These are phyloP conservation scores for Phainopepla nitens DNA, from an alignment of 2,113 vertebrate species.

Conservation along the genomic window DNA sequence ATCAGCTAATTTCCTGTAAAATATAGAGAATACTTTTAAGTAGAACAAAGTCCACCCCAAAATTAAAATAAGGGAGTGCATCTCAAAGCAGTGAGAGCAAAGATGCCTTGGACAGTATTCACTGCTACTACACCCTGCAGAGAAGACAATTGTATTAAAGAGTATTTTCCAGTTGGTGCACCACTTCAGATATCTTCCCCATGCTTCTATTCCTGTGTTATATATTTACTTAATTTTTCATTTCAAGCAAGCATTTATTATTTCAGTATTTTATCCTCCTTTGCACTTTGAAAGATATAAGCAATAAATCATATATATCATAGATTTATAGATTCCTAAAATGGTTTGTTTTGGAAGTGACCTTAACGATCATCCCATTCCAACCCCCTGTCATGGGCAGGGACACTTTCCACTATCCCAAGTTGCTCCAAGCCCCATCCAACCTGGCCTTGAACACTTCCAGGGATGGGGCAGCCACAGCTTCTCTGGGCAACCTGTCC, in stretches of 20 bases:
- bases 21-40: not conserved
- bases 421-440: not conserved
- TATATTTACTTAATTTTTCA: not conserved
- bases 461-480: not conserved
- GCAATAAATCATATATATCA: not conserved
- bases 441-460: not conserved
- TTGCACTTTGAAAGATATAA: not conserved
- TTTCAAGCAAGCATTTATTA: not conserved
- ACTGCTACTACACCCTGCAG: not conserved
- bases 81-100: not conserved
- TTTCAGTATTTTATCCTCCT: not conserved
- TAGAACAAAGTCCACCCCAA: not conserved
- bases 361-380: not conserved
- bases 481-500: not conserved
- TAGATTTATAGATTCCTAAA: not conserved
- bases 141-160: not conserved
- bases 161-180: accelerated
- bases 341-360: not conserved
- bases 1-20: not conserved
- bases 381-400: not conserved
- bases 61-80: not conserved
- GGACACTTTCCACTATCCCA: not conserved
- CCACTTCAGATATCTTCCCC: not conserved
- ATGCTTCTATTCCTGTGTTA: not conserved
- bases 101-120: not conserved